These are phyloP conservation scores for Garrulus glandarius DNA, from an alignment of 2,797 vertebrate species.

Conservation along the genomic window DNA sequence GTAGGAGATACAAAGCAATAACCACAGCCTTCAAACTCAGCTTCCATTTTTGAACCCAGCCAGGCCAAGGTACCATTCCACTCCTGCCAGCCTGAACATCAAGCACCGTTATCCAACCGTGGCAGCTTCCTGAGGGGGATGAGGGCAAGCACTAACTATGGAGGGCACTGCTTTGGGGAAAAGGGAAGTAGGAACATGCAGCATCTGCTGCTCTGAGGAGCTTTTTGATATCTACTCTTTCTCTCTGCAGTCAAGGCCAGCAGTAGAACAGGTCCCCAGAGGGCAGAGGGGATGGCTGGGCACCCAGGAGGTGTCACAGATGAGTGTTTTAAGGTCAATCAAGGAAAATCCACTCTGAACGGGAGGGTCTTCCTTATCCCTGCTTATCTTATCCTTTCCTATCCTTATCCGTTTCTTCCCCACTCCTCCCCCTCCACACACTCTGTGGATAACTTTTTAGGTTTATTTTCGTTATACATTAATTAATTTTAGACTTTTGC, in stretches of 20 bases:
- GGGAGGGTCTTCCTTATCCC: background rate
- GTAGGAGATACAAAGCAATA: background rate
- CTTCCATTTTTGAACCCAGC: background rate
- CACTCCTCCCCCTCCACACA: background rate
- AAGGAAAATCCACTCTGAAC: background rate
- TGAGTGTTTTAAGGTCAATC: background rate
- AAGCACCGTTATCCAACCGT: background rate
- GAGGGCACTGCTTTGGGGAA: rapidly evolving
- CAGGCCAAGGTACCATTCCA: rapidly evolving
- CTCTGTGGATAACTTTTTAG: rapidly evolving
- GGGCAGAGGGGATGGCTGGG: background rate
- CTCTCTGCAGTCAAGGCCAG: background rate
- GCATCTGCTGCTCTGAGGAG: background rate
- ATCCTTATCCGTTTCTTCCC: too few relatives aligned
- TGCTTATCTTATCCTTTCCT: background rate
- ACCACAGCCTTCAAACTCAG: background rate
- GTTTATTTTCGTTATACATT: background rate
- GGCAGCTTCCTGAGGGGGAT: background rate
- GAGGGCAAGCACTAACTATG: background rate
- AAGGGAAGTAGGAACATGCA: too few relatives aligned
- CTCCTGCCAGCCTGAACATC: background rate
- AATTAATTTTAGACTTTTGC: background rate
- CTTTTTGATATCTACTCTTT: rapidly evolving
- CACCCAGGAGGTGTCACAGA: rapidly evolving
- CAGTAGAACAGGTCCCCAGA: background rate